Conservation (phyloP, 2,888 invertebrate genomes). For the Alitta virens region DNA sequence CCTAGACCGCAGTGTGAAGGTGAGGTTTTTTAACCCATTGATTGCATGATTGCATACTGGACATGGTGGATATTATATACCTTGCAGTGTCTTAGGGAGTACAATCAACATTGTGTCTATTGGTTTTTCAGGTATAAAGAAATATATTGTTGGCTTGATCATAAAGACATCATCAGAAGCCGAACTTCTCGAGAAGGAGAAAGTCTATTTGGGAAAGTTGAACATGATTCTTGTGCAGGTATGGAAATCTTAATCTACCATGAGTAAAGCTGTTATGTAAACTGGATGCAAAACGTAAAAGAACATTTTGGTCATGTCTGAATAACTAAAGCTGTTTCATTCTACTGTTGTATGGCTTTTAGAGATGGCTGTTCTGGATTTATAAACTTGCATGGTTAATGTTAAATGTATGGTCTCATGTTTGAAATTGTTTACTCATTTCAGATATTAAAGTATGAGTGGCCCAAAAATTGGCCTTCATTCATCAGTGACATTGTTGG, state of each 20-base stretch:
- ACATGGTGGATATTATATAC: too few relatives aligned
- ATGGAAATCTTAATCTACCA: constrained; percentile 22
- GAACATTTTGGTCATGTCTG: too few relatives aligned
- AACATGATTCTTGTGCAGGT: constrained; percentile 98
- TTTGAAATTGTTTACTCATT: too few relatives aligned
- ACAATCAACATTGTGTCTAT: neutral
- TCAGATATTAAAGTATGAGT: constrained; percentile 93
- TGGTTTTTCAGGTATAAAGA: constrained; percentile 78
- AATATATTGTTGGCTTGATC: constrained; percentile 96
- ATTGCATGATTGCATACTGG: too few relatives aligned
- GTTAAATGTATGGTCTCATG: too few relatives aligned
- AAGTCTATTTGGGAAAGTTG: constrained; percentile 94
- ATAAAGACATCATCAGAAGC: constrained; percentile 97
- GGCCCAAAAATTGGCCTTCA: constrained; percentile 99
- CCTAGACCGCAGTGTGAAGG: constrained; percentile 96
- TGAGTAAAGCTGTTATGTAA: neutral
- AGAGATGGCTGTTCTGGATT: too few relatives aligned
- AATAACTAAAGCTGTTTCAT: too few relatives aligned
- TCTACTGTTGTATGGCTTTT: too few relatives aligned
- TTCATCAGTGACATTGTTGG: constrained; percentile 99
- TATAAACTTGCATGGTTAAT: too few relatives aligned
- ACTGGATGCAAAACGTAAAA: too few relatives aligned
- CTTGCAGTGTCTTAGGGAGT: too few relatives aligned
- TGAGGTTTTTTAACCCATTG: constrained; percentile 36
- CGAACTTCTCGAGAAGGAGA: constrained; percentile 83